phyloP scores from a whole-genome alignment of 2,888 invertebrate species.

The Drosophila birchii region DNA sequence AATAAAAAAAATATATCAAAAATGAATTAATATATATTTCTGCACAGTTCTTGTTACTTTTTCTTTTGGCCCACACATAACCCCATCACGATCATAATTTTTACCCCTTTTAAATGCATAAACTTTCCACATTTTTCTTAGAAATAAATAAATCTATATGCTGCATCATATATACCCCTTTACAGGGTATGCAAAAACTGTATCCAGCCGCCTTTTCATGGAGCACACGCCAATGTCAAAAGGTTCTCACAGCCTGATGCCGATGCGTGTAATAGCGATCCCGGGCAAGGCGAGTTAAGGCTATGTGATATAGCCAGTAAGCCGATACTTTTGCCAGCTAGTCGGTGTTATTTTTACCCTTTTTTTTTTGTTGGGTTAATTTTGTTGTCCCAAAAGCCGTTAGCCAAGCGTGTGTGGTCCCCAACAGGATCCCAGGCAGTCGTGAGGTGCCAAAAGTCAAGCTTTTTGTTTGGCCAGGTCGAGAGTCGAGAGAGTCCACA shows the following conservation, averaged over 20 bases:
- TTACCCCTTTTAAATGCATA: not conserved
- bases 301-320: slow-evolving; percentile 34
- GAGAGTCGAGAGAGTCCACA: slow-evolving; percentile 42
- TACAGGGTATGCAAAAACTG: slow-evolving; percentile 19
- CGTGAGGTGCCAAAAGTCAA: slow-evolving; percentile 61
- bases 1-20: no score
- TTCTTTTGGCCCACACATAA: not conserved
- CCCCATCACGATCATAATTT: no score
- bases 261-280: slow-evolving; percentile 23
- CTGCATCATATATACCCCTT: not conserved
- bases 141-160: not conserved
- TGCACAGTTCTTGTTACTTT: not conserved
- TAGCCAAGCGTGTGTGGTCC: slow-evolving; percentile 53
- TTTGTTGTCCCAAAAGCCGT: slow-evolving; percentile 56
- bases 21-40: not conserved
- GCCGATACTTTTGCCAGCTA: slow-evolving; percentile 16
- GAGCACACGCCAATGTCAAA: slow-evolving; percentile 77
- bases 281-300: slow-evolving; percentile 16
- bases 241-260: slow-evolving; percentile 61
- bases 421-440: slow-evolving; percentile 2
- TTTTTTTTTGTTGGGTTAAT: slow-evolving; percentile 30
- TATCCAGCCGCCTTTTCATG: slow-evolving; percentile 14
- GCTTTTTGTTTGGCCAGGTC: slow-evolving; percentile 66
- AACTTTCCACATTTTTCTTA: not conserved
- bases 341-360: slow-evolving; percentile 11